Base-by-base conservation (phyloP, 2,888 invertebrate species). In the Heliconius sara region DNA sequence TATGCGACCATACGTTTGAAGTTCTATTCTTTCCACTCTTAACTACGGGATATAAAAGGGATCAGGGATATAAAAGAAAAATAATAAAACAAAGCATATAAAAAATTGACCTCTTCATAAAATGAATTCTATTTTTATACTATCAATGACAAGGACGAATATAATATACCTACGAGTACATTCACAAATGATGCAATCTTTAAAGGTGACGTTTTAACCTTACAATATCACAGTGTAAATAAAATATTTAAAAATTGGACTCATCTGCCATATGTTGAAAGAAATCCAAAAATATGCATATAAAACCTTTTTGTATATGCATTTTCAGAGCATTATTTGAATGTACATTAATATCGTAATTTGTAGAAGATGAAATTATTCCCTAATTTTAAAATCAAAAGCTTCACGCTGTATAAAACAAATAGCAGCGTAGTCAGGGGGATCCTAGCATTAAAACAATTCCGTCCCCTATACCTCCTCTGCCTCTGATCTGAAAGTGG, bases 141-240 rank as follows among this genome's bases (percentile, higher is more conserved):
- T 25, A 52, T 34, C 67, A 57, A n/a, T 65, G 52, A 73, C 73
- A 73, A 67, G 73, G 78, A 78, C 73, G 22, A 27, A 60, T 57
- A 34, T 66, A 78, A 73, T 73, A 60, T 60, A 34, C 52, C 66
- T 52, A 43, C 70, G 70, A 70, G 70, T 70, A 73, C 57, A 78
- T 78, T 73, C 47, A 73, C 67, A 63, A 78, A 78, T 78, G 72
- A 78, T 67, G 78, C 73, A 78, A 78, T 73, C 13, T 39, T 34
- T 27, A 52, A 30, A 76, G n/a, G 39, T 43, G 39, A 57, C n/a
- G n/a, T 57, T 60, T 77, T 60, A 77, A 30, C 47, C 9, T 68
- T 52, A 47, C 12, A 66, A 47, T 43, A 47, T 47, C 13, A 76
- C 30, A 65, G 27, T 65, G 3, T 27, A 39, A 67, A 34, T 67